phyloP scores from a whole-genome alignment of 2,888 invertebrate genomes.

The Dorcus parallelipipedus region DNA sequence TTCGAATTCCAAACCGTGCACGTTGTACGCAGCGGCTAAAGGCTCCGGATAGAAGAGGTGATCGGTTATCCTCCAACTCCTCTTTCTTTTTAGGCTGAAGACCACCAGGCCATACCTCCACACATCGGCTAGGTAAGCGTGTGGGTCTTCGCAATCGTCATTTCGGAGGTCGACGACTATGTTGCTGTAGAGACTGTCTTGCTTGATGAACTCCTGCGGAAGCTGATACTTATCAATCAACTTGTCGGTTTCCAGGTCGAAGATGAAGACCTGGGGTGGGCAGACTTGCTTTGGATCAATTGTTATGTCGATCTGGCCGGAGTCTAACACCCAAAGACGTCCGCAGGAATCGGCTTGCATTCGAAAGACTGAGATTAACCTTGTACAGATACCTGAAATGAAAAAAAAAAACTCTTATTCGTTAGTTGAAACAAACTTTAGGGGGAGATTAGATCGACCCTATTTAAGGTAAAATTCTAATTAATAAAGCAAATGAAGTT shows the following conservation, averaged over 20 bases:
- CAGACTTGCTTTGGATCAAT: constrained; percentile 68
- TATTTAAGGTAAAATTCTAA: too few relatives aligned
- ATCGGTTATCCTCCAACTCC: constrained; percentile 66
- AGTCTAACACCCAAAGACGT: constrained; percentile 75
- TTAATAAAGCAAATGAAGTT: too few relatives aligned
- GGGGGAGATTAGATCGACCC: too few relatives aligned
- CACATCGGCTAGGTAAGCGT: constrained; percentile 67
- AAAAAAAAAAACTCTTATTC: constrained; percentile 9
- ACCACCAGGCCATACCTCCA: constrained; percentile 62
- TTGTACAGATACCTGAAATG: constrained; percentile 57
- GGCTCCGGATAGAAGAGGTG: constrained; percentile 72
- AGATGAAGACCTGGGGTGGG: constrained; percentile 70
- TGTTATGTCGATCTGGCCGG: constrained; percentile 70
- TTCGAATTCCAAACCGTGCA: constrained; percentile 66
- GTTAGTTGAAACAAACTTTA: too few relatives aligned
- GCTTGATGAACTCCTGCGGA: constrained; percentile 61
- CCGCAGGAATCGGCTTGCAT: constrained; percentile 71
- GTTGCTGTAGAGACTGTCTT: constrained; percentile 66
- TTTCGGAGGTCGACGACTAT: constrained; percentile 62
- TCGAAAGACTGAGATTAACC: constrained; percentile 74
- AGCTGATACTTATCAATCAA: constrained; percentile 62
- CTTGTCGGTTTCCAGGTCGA: constrained; percentile 65
- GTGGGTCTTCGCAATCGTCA: constrained; percentile 59
- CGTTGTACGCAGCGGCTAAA: constrained; percentile 67
- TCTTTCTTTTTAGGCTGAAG: constrained; percentile 53